Evolutionary conservation across 2,113 vertebrate genomes (phyloP).

Genomic region (Poeciliopsis turrubarensis): DNA sequence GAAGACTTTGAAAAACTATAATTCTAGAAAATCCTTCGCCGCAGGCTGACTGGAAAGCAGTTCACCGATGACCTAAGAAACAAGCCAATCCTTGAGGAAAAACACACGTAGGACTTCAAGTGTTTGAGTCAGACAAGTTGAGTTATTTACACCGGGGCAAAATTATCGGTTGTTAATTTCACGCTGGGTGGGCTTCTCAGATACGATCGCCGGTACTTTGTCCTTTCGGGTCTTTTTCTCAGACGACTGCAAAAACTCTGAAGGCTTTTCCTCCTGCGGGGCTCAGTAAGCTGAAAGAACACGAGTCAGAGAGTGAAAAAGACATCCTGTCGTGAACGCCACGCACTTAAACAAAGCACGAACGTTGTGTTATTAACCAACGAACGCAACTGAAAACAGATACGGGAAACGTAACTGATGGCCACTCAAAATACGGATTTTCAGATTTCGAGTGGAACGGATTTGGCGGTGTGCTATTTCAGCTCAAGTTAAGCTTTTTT

Average conservation of each 20-base stretch:
- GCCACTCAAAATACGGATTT: background rate
- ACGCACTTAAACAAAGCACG: background rate
- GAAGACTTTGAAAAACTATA: constrained; percentile 12
- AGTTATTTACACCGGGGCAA: constrained; percentile 39
- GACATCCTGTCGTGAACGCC: background rate
- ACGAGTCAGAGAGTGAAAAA: constrained; percentile 13
- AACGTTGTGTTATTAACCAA: background rate
- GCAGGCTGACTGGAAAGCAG: constrained; percentile 12
- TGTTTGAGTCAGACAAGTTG: background rate
- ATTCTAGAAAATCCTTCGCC: constrained; percentile 21
- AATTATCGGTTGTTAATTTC: constrained; percentile 52
- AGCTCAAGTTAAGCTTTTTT: background rate
- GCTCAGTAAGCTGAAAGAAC: constrained; percentile 86
- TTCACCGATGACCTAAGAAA: constrained; percentile 29
- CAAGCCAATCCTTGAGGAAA: constrained; percentile 27
- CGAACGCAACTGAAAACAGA: no score
- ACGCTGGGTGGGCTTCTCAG: constrained; percentile 48
- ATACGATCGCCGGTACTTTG: constrained; percentile 35
- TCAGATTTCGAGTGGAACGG: background rate
- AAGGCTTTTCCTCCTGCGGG: constrained; percentile 93
- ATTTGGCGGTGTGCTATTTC: background rate
- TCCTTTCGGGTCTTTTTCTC: constrained; percentile 67
- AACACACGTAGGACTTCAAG: constrained; percentile 23
- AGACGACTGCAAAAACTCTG: constrained; percentile 95
- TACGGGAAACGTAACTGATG: background rate